Conservation (phyloP, 2,888 invertebrate genomes). For the Lampropteryx suffumata region DNA sequence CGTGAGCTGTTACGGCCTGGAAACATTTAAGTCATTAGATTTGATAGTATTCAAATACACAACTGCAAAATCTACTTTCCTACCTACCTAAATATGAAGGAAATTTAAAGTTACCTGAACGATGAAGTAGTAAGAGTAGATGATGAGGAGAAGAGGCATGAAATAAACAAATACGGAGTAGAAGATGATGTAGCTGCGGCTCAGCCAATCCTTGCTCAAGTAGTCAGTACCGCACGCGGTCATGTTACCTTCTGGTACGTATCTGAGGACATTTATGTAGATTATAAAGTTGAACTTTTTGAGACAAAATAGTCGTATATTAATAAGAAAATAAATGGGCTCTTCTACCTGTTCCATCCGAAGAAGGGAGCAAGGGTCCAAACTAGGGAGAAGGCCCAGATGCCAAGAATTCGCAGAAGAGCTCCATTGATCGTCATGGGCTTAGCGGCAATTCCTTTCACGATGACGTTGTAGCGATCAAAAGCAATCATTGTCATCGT, state of each 20-base stretch:
- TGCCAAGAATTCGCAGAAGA: slow-evolving; percentile 88
- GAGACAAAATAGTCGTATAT: no score
- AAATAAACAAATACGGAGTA: slow-evolving; percentile 92
- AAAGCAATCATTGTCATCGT: slow-evolving; percentile 96
- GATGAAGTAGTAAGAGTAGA: slow-evolving; percentile 95
- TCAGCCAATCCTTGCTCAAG: slow-evolving; percentile 88
- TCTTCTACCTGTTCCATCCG: slow-evolving; percentile 90
- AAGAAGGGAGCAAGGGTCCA: slow-evolving; percentile 94
- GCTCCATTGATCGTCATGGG: slow-evolving; percentile 93
- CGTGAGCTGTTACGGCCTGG: slow-evolving; percentile 91
- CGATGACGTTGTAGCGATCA: slow-evolving; percentile 97
- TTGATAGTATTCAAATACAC: no score
- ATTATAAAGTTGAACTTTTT: no score
- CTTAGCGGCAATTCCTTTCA: slow-evolving; percentile 93
- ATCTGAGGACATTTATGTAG: slow-evolving; percentile 83
- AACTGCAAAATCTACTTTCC: no score
- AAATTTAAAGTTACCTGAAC: slow-evolving; percentile 83
- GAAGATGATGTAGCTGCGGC: slow-evolving; percentile 90
- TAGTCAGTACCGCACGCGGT: slow-evolving; percentile 96
- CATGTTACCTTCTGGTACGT: slow-evolving; percentile 97
- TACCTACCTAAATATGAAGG: neutral
- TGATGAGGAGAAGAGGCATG: slow-evolving; percentile 89
- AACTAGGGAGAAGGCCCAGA: slow-evolving; percentile 89
- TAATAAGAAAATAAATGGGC: neutral
- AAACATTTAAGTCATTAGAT: slow-evolving; percentile 30